phyloP scores from a whole-genome alignment of 1,140 invertebrate species.

The Drosophila nikananu region DNA sequence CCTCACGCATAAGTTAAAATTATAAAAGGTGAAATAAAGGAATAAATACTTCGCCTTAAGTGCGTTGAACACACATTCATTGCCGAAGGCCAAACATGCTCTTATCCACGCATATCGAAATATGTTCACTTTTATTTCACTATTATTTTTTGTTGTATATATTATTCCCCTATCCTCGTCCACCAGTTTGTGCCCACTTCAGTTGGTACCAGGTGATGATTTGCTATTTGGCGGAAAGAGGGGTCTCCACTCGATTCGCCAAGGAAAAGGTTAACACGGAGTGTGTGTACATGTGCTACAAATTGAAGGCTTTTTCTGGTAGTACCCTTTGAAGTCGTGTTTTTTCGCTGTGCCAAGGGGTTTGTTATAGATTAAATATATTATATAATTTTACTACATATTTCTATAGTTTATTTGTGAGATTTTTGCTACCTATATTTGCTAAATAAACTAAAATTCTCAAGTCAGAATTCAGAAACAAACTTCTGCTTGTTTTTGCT shows the following conservation, averaged over 20 bases:
- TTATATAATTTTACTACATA: background rate
- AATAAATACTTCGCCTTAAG: constrained; percentile 43
- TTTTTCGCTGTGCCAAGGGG: background rate
- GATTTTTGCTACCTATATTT: background rate
- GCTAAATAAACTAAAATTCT: background rate
- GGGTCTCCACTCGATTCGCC: constrained; percentile 12
- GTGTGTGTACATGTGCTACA: constrained; percentile 45
- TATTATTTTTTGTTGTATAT: constrained; percentile 23
- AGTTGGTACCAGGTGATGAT: constrained; percentile 65
- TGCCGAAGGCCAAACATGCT: constrained; percentile 64
- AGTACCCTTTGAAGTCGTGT: constrained; percentile 15
- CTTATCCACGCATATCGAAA: constrained; percentile 52
- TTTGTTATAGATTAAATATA: background rate
- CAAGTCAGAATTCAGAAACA: background rate
- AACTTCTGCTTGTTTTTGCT: background rate
- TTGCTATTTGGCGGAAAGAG: constrained; percentile 60
- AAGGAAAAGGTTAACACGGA: constrained; percentile 50
- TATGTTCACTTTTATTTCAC: constrained; percentile 34
- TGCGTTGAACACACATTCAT: constrained; percentile 48
- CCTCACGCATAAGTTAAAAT: constrained; percentile 50
- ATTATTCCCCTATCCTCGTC: constrained; percentile 7
- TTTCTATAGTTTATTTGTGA: too few species aligned
- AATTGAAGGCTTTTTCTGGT: constrained; percentile 50
- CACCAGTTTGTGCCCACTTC: constrained; percentile 15
- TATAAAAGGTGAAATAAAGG: constrained; percentile 35